These are phyloP conservation scores for Aspiorhynchus laticeps DNA, from an alignment of 2,113 vertebrate genomes.

Conservation along the genomic window DNA sequence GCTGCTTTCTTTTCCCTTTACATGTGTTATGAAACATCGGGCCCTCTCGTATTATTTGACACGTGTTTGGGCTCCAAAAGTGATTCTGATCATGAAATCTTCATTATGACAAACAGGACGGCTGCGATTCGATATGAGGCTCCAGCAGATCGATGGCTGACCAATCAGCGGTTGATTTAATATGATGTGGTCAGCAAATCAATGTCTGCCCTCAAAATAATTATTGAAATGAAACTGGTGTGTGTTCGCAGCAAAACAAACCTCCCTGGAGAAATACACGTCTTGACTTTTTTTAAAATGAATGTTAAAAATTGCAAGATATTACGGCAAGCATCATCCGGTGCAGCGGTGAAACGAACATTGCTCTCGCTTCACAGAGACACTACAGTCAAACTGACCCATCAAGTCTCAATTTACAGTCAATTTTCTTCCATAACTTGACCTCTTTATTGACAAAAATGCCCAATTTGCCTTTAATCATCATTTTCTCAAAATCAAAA, in stretches of 20 bases:
- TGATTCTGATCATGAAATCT: not conserved
- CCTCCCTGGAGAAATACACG: slow-evolving; percentile 18
- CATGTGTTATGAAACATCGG: not conserved
- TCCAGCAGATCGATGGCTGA: slow-evolving; percentile 25
- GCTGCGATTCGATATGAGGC: not conserved
- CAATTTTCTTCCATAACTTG: not conserved
- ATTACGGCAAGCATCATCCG: not conserved
- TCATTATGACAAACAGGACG: not conserved
- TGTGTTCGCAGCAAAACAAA: slow-evolving; percentile 17
- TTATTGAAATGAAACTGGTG: slow-evolving; percentile 30
- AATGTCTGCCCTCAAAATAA: slow-evolving; percentile 19
- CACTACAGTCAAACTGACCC: not conserved
- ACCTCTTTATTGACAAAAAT: not conserved
- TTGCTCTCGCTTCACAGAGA: not conserved
- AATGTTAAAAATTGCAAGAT: not conserved
- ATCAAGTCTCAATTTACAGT: not conserved
- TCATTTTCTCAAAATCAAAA: not conserved
- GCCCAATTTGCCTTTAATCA: not conserved
- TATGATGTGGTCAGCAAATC: slow-evolving; percentile 27
- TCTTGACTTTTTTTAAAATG: not conserved
- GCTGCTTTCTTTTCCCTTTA: not conserved
- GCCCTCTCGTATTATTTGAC: not conserved
- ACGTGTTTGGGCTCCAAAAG: not conserved
- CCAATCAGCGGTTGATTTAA: slow-evolving; percentile 27
- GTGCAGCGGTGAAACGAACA: not conserved